These are phyloP conservation scores for Oscheius onirici DNA, from an alignment of 2,888 invertebrate species.

Conservation along the genomic window DNA sequence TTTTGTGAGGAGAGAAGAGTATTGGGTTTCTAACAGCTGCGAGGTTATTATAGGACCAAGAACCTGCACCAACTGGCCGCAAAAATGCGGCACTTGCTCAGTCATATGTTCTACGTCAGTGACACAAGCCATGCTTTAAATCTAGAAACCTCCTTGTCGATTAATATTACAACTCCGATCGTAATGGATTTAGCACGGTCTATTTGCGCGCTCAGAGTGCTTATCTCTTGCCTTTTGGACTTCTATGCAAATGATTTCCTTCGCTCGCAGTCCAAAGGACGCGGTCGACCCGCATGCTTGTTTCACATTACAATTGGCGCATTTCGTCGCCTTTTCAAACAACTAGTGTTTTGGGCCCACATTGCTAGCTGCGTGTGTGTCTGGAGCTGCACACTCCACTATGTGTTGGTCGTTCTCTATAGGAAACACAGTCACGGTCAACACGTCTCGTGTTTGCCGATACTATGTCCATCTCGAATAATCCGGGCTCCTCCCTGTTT, in stretches of 20 bases:
- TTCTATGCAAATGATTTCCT: no score
- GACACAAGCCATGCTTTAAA: no score
- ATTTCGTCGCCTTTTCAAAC: neutral
- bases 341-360: neutral
- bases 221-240: no score
- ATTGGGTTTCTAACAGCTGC: constrained; percentile 6
- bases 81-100: neutral
- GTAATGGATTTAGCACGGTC: no score
- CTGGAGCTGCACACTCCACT: neutral
- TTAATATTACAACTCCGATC: no score
- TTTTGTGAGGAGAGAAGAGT: neutral
- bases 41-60: constrained; percentile 2
- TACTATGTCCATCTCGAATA: neutral
- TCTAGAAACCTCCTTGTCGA: no score
- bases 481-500: no score
- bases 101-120: constrained; percentile 5
- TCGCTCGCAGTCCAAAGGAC: no score
- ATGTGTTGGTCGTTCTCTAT: neutral
- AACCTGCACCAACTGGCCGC: constrained; percentile 15
- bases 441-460: neutral
- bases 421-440: neutral
- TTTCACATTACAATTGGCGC: constrained; percentile 8
- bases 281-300: neutral
- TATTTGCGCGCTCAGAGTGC: no score
- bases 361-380: neutral